Base-by-base conservation (phyloP, 2,888 invertebrate genomes). In the Aphrophora alni region DNA sequence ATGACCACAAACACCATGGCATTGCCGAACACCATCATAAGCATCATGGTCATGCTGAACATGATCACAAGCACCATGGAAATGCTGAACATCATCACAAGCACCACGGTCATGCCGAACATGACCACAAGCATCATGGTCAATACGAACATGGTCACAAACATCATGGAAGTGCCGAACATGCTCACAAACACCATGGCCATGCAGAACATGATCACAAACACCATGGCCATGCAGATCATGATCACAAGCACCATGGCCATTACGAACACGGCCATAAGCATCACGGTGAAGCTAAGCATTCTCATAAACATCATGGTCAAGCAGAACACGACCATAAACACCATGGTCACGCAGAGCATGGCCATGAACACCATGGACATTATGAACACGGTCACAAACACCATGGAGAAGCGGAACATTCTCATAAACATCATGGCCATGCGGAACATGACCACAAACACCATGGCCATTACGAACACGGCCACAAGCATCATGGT, bases 121-220 rank as follows among this genome's bases (percentile, higher is more conserved):
- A 85, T 75, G 78, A 80, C 12, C 85, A 85, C 59, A 83, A 84
- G 38, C 85, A 85, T 72, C 80, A 81, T 28, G 85, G 85, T 8
- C 81, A 85, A 28, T 82, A 82, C 17, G 80, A 83, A 72, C 85
- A 85, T 68, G 80, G 82, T 1, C 85, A 85, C 77, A 84, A 85
- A 79, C 85, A 85, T 51, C 75, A 79, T 38, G 83, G 82, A 17
- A 79, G 81, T 72, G 74, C 76, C 2, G 74, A 79, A 51, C 83
- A 83, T 76, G 81, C 77, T 12, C 85, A 83, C 51, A 82, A 83
- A 73, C 83, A 83, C 27, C 80, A 83, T 72, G 82, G 84, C 10
- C 83, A 85, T 38, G 83, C 82, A 21, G 83, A 78, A 72, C 84
- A 84, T 74, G 68, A 38, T 10, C 80, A 80, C 44, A 68, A 75